Evolutionary conservation across 2,888 invertebrate species (phyloP), one percentile per base, ranked within the genome.

Genomic region (Tetranychus piercei): DNA sequence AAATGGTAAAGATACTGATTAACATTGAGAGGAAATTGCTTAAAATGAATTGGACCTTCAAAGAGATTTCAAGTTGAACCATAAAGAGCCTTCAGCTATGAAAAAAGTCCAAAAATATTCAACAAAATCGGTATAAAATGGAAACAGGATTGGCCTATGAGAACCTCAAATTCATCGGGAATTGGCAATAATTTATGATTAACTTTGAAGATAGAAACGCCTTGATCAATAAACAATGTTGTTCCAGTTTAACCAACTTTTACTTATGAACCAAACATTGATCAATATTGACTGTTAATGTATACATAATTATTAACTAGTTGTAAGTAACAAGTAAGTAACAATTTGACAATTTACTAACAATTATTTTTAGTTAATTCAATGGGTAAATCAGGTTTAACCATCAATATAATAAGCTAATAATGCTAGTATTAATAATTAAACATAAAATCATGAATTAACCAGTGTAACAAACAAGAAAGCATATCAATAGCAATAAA

Each of bases 311-410:
- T 7, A 67, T 8, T n/a, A 6, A 67, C 6, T 6, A 7, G 9
- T 45, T 9, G n/a, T n/a, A n/a, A n/a, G 9, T 45, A 45, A 45
- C 45, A 45, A 45, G 6, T 45, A 65, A 66, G 73, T 73, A 66
- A 73, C 73, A 73, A 73, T 73, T 73, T 45, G 73, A 43, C 23
- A 18, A 44, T n/a, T 15, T 18, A 20, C 34, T n/a, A 44, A 22
- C n/a, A 67, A 74, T 44, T 71, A 64, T 44, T 43, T 72, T 43
- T 34, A 9, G 44, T 45, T 70, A 4, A 45, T 72, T 23, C n/a
- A n/a, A n/a, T n/a, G n/a, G n/a, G n/a, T n/a, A n/a, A n/a, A n/a
- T n/a, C n/a, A n/a, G n/a, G n/a, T n/a, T n/a, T n/a, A n/a, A n/a
- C n/a, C n/a, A n/a, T n/a, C n/a, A n/a, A n/a, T n/a, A n/a, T n/a